Evolutionary conservation across 2,113 vertebrate genomes (phyloP).

Genomic region (Nothobranchius kuhntae): DNA sequence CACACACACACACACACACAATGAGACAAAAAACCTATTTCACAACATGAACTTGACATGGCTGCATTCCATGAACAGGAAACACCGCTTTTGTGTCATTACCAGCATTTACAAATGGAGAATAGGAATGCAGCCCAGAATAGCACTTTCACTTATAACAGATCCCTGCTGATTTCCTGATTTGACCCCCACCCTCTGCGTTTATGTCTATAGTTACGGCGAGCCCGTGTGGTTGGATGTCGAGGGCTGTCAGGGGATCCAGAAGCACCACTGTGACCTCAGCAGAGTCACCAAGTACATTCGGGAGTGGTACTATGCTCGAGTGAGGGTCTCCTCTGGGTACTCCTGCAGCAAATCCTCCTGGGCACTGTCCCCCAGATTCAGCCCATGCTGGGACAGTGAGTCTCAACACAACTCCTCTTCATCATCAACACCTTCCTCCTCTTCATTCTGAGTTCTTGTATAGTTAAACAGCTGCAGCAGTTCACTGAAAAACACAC

Average conservation of each 20-base stretch:
- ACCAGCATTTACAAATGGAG: too few species aligned
- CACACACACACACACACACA: too few species aligned
- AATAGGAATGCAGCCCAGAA: too few species aligned
- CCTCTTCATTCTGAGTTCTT: neutral
- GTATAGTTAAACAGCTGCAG: neutral
- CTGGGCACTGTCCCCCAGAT: conserved; percentile 73
- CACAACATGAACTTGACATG: too few species aligned
- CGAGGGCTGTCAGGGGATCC: conserved; percentile 67
- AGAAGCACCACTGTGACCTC: conserved; percentile 69
- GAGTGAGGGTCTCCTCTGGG: conserved; percentile 51
- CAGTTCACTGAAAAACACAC: neutral
- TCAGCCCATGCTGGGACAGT: conserved; percentile 80
- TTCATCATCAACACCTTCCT: neutral
- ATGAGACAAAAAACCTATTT: too few species aligned
- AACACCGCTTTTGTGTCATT: too few species aligned
- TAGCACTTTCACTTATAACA: too few species aligned
- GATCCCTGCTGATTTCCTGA: too few species aligned
- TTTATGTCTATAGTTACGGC: conserved; percentile 68
- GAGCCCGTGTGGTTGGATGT: conserved; percentile 69
- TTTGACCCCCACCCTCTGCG: too few species aligned
- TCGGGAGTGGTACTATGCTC: conserved; percentile 81
- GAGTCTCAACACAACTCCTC: conserved; percentile 35
- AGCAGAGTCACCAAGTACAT: conserved; percentile 71
- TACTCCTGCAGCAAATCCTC: conserved; percentile 49
- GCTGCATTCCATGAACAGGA: too few species aligned